A percentile compares a stretch with the other conserved stretches of the same genome.
These are phyloP conservation scores for Tokudaia muenninki DNA, from an alignment of 2,797 vertebrate genomes.

Conservation along the genomic window DNA sequence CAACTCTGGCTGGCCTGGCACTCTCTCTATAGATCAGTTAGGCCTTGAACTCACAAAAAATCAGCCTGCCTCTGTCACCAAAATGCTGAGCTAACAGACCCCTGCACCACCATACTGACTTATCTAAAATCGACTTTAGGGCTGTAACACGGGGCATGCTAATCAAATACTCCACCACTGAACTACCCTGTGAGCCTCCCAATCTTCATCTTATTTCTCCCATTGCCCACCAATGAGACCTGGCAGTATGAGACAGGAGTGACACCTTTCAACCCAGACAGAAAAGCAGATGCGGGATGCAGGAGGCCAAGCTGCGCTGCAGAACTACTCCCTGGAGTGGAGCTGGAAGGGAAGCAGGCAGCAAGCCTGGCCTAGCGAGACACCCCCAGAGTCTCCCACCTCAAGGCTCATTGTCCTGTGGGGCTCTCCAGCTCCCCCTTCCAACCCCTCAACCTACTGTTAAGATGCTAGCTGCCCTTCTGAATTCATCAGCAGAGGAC, in stretches of 20 bases:
- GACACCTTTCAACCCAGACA: background rate
- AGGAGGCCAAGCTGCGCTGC: background rate
- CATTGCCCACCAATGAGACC: background rate
- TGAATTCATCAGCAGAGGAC: no score
- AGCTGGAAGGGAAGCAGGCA: background rate
- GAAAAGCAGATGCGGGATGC: background rate
- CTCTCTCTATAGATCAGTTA: background rate
- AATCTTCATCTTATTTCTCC: background rate
- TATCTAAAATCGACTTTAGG: background rate
- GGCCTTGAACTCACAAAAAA: background rate
- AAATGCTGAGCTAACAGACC: background rate
- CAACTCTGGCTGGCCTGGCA: background rate
- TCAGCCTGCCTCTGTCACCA: background rate
- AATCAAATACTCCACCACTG: background rate
- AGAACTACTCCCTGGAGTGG: background rate
- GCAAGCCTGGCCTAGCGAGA: background rate
- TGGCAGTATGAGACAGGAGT: background rate
- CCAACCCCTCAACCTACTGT: background rate
- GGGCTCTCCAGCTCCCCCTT: background rate
- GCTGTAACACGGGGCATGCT: background rate
- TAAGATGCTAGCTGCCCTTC: background rate
- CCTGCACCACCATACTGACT: background rate
- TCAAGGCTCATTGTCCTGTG: background rate
- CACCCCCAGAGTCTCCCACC: background rate
- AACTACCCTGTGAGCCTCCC: background rate